Base-by-base conservation (phyloP, 1,140 invertebrate species). In the Aphis gossypii region DNA sequence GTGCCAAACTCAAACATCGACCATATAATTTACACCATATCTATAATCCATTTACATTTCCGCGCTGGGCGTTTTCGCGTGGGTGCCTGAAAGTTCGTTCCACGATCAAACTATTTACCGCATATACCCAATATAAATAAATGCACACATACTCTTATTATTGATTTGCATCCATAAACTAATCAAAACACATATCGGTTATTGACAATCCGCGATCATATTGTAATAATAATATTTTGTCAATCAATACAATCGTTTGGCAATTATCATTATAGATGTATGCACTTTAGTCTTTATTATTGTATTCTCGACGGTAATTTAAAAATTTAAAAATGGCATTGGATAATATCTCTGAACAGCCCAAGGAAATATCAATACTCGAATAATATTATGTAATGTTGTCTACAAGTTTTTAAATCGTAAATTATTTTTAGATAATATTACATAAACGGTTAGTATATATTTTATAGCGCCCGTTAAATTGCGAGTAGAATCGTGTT, bases 401-500 rank as follows among this genome's bases (percentile, higher is more conserved):
- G 23, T 44, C 9, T 84, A 11, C 7, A 84, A 11, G 23, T 44
- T 41, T 84, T 25, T 44, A 11, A 41, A 41, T 25, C 35, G 35
- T 84, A 41, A 41, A 84, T 84, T 84, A 44, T 84, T 41, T 38
- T 44, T 41, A 25, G 82, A 38, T 83, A 38, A 44, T 25, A 84
- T 84, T 84, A 41, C 83, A 84, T 84, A 56, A 56, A 89, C 51
- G 56, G 54, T 89, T 51, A 38, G 87, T 38, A 18, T 18, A 30
- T 18, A 18, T 46, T 44, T 46, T 83, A 83, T 83, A 23, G 41
- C 14, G 25, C 3, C 30, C 84, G 44, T 46, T 86, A 46, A 44
- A 46, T 86, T 21, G 46, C 18, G 35, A 89, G 38, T 46, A 7
- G 48, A 56, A 38, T 89, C 87, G 87, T 89, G 87, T 89, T 89